phyloP scores from a whole-genome alignment of 2,113 vertebrate species.

The Malurus alboscapulatus region DNA sequence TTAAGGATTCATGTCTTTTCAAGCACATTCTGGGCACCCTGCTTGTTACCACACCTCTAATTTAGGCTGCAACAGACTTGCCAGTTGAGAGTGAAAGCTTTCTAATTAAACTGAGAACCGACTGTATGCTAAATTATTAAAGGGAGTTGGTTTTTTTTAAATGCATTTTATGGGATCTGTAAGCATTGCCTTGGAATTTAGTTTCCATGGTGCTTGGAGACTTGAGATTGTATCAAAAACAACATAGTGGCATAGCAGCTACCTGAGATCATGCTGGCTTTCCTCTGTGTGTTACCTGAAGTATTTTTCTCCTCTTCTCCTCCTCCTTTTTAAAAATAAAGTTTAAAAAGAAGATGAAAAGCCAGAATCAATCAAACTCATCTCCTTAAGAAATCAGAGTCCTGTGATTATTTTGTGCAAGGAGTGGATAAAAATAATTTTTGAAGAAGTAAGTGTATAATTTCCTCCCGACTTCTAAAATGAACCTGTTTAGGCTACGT shows the following conservation, averaged over 20 bases:
- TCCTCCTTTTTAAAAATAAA: not conserved
- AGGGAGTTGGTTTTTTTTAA: not conserved
- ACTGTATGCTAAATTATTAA: not conserved
- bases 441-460: not conserved
- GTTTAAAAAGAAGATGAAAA: not conserved
- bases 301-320: not conserved
- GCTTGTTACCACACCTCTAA: not conserved
- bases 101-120: not conserved
- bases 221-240: not conserved
- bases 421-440: not conserved
- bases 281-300: not conserved
- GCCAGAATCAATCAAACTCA: not conserved
- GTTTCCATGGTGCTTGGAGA: not conserved
- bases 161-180: not conserved
- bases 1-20: not conserved
- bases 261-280: not conserved
- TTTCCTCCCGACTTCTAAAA: not conserved
- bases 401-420: not conserved
- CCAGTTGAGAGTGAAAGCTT: not conserved
- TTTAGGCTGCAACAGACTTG: not conserved
- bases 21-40: not conserved
- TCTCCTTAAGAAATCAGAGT: not conserved
- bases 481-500: not conserved
- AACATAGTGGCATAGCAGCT: not conserved
- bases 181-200: slow-evolving; percentile 9